Evolutionary conservation across 2,113 vertebrate species (phyloP).

Genomic region (Dendropsophus ebraccatus): DNA sequence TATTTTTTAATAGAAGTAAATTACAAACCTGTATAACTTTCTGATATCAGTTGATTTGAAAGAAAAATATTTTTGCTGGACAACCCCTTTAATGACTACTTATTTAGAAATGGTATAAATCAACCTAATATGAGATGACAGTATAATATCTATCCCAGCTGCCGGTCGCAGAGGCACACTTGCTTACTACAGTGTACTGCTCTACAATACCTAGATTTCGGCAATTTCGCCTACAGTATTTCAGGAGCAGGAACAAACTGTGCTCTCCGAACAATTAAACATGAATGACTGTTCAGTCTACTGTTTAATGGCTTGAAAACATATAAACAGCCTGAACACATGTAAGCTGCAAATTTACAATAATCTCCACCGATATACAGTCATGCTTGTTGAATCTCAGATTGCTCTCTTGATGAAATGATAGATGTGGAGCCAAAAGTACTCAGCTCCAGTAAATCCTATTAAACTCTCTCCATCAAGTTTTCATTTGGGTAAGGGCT

Average conservation of each 20-base stretch:
- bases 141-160: constrained; percentile 18
- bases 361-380: constrained; percentile 26
- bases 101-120: neutral
- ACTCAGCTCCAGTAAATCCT: constrained; percentile 26
- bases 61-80: too few species aligned
- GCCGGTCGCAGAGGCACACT: neutral
- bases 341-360: constrained; percentile 46
- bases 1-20: too few species aligned
- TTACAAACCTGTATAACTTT: too few species aligned
- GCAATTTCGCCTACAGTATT: constrained; percentile 17
- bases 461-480: constrained; percentile 20
- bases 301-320: constrained; percentile 54
- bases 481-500: neutral
- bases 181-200: neutral
- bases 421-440: constrained; percentile 24
- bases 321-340: constrained; percentile 49
- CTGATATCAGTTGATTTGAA: too few species aligned
- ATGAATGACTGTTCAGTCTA: constrained; percentile 49
- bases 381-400: constrained; percentile 30
- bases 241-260: constrained; percentile 41
- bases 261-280: constrained; percentile 52
- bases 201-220: neutral
- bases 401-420: constrained; percentile 47
- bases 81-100: constrained; percentile 21
- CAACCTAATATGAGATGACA: neutral